These are phyloP conservation scores for Cephus rjabovi DNA, from an alignment of 2,888 invertebrate species.

Conservation along the genomic window DNA sequence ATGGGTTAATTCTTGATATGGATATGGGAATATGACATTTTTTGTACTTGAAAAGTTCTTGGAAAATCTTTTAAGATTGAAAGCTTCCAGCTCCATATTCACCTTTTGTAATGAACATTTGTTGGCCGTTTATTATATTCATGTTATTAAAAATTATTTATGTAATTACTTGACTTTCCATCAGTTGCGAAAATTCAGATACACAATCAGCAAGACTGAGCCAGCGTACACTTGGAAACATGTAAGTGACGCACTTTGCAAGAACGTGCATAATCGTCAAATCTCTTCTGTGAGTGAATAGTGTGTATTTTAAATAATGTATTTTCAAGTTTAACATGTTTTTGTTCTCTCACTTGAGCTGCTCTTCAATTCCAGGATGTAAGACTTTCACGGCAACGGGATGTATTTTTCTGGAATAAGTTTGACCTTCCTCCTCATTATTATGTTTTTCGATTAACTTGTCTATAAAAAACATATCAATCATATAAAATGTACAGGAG, in stretches of 20 bases:
- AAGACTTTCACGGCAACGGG: slow-evolving; percentile 65
- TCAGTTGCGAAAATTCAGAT: slow-evolving; percentile 65
- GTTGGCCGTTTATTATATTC: neutral
- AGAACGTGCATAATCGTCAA: slow-evolving; percentile 61
- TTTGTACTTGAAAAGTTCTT: slow-evolving; percentile 59
- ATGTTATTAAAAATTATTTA: neutral
- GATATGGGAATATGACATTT: slow-evolving; percentile 63
- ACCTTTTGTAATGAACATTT: slow-evolving; percentile 48
- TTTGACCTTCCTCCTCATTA: slow-evolving; percentile 2
- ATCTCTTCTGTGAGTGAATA: slow-evolving; percentile 52
- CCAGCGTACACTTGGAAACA: slow-evolving; percentile 65
- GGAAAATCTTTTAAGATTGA: slow-evolving; percentile 63
- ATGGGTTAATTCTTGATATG: slow-evolving; percentile 59
- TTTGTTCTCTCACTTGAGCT: slow-evolving; percentile 41
- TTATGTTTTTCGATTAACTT: slow-evolving; percentile 5
- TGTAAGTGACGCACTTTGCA: slow-evolving; percentile 46
- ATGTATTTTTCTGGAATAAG: slow-evolving; percentile 31
- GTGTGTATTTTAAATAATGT: neutral
- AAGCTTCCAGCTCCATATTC: slow-evolving; percentile 66
- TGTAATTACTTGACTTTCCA: slow-evolving; percentile 63
- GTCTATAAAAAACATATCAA: neutral
- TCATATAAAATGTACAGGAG: neutral
- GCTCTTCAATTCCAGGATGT: slow-evolving; percentile 63
- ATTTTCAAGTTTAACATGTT: neutral
- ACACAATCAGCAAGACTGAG: slow-evolving; percentile 66